Percentiles rank a stretch among this genome's conserved stretches.
phyloP scores from a whole-genome alignment of 2,888 invertebrate species.

The Fragum sueziense region DNA sequence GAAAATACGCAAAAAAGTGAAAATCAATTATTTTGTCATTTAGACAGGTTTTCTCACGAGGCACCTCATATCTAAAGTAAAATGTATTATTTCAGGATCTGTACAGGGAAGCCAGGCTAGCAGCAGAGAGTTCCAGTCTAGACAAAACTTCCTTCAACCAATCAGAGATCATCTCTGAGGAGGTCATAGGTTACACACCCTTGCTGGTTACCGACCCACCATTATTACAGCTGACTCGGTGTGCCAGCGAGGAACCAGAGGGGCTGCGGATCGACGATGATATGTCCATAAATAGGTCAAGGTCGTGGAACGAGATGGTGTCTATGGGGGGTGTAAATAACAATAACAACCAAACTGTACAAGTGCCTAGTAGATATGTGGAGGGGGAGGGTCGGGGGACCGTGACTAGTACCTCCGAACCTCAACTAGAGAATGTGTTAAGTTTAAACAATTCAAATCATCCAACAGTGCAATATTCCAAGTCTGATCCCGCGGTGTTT shows the following conservation, averaged over 20 bases:
- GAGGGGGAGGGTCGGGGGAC: constrained; percentile 24
- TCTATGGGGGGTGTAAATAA: constrained; percentile 22
- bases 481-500: constrained; percentile 56
- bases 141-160: constrained; percentile 45
- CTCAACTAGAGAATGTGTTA: constrained; percentile 19
- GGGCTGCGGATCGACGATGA: constrained; percentile 20
- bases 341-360: constrained; percentile 8
- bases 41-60: no score
- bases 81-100: constrained; percentile 50
- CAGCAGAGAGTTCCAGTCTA: constrained; percentile 15
- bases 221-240: constrained; percentile 51
- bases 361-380: constrained; percentile 36
- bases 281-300: constrained; percentile 55
- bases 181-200: constrained; percentile 62
- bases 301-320: constrained; percentile 61
- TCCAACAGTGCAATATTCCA: constrained; percentile 61
- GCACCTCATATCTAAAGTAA: no score
- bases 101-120: constrained; percentile 62
- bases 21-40: no score
- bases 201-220: constrained; percentile 45
- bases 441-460: constrained; percentile 24
- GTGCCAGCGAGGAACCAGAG: constrained; percentile 55
- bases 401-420: constrained; percentile 30
- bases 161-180: constrained; percentile 58
- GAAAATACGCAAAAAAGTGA: no score